Conservation (phyloP, 2,797 vertebrate genomes). For the Malacoraja senta region DNA sequence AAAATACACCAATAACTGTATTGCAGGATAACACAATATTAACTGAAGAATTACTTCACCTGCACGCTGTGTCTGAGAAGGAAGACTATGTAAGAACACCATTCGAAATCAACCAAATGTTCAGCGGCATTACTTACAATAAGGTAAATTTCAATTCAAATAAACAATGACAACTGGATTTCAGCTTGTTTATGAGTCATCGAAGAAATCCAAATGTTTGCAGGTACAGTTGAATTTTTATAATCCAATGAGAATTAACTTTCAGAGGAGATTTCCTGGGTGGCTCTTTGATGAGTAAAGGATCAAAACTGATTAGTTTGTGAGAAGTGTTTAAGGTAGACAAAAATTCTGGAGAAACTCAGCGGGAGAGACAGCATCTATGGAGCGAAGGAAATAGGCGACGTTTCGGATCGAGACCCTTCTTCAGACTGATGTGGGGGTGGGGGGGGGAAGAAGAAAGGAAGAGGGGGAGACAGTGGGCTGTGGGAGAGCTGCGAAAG, state of each 20-base stretch:
- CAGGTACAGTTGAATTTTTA: background rate
- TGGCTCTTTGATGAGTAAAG: background rate
- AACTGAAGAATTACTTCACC: constrained; percentile 40
- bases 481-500: too few relatives aligned
- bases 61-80: constrained; percentile 48
- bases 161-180: background rate
- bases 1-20: constrained; percentile 32
- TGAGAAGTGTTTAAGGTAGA: background rate
- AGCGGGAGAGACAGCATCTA: too few relatives aligned
- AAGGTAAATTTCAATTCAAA: constrained; percentile 55
- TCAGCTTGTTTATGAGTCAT: background rate
- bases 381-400: too few relatives aligned
- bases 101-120: constrained; percentile 50
- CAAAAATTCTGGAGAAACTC: too few relatives aligned
- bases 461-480: too few relatives aligned
- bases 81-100: constrained; percentile 50
- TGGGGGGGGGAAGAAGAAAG: too few relatives aligned
- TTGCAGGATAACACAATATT: constrained; percentile 57
- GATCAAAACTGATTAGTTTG: background rate
- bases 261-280: background rate
- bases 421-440: too few relatives aligned
- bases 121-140: constrained; percentile 55
- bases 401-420: too few relatives aligned
- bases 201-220: background rate
- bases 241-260: background rate